phyloP scores from a whole-genome alignment of 2,888 invertebrate genomes.

The Schrankia costaestrigalis region DNA sequence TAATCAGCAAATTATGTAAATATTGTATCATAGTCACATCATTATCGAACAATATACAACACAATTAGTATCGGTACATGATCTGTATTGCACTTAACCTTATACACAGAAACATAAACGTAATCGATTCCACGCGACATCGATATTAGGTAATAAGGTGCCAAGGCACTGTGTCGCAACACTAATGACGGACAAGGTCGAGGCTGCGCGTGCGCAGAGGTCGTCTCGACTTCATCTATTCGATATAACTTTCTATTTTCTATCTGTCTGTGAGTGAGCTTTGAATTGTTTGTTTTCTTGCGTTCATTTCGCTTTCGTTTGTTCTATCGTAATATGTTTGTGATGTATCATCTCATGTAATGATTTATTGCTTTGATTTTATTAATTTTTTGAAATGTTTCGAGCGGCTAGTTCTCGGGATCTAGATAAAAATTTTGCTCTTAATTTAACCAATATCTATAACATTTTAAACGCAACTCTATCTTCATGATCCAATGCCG shows the following conservation, averaged over 20 bases:
- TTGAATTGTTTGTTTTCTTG: constrained; percentile 19
- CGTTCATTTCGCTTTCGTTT: constrained; percentile 21
- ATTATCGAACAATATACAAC: neutral
- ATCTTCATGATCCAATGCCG: too few relatives aligned
- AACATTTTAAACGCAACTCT: too few relatives aligned
- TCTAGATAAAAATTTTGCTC: too few relatives aligned
- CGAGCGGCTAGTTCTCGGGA: too few relatives aligned
- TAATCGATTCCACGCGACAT: constrained; percentile 28
- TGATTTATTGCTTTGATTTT: too few relatives aligned
- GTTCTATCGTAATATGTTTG: too few relatives aligned
- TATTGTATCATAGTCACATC: neutral
- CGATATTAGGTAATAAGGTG: constrained; percentile 36
- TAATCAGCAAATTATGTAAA: too few relatives aligned
- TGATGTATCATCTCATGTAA: too few relatives aligned
- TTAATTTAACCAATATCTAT: too few relatives aligned
- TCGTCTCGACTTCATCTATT: constrained; percentile 35
- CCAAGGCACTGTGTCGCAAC: constrained; percentile 36
- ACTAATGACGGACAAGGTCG: constrained; percentile 47
- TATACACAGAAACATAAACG: constrained; percentile 21
- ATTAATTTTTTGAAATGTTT: too few relatives aligned
- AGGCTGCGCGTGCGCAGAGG: constrained; percentile 37
- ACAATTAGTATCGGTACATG: neutral
- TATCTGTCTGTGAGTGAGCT: constrained; percentile 19
- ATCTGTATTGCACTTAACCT: constrained; percentile 17
- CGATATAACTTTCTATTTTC: constrained; percentile 41